Evolutionary conservation across 2,797 vertebrate genomes (phyloP).

Genomic region (Propithecus perrieri): DNA sequence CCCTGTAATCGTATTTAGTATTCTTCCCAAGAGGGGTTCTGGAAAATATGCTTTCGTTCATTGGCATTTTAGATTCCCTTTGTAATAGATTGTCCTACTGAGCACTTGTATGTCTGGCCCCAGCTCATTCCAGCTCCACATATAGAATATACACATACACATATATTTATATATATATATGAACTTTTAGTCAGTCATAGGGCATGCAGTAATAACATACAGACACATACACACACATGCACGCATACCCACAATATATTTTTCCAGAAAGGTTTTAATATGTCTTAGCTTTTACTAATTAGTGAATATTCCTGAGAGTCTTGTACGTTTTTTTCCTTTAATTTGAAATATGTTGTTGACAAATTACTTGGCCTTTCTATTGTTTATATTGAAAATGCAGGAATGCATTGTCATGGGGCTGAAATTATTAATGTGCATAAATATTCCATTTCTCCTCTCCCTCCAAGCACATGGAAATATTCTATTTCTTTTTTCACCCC

Average conservation of each 20-base stretch:
- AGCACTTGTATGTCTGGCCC: not conserved
- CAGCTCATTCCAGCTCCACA: not conserved
- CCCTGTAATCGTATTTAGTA: not conserved
- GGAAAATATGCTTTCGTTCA: not conserved
- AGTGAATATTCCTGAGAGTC: conserved; percentile 1
- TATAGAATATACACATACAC: not conserved
- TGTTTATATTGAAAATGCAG: not conserved
- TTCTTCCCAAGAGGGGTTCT: conserved; percentile 11
- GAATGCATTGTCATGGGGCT: not conserved
- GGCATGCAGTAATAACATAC: not conserved
- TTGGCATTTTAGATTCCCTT: not conserved
- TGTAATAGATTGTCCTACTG: not conserved
- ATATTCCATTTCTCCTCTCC: not conserved
- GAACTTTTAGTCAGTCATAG: not conserved
- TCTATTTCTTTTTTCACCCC: not conserved
- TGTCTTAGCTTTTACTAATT: not conserved
- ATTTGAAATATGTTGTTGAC: not conserved
- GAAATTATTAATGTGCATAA: not conserved
- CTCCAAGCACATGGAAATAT: not conserved
- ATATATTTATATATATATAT: not conserved
- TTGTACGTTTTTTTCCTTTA: not conserved
- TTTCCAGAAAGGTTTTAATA: conserved; percentile 6
- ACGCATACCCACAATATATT: not conserved
- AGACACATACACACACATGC: not conserved
- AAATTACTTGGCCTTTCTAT: conserved; percentile 14